Conservation (phyloP, 2,797 vertebrate species). For the Acipenser ruthenus region DNA sequence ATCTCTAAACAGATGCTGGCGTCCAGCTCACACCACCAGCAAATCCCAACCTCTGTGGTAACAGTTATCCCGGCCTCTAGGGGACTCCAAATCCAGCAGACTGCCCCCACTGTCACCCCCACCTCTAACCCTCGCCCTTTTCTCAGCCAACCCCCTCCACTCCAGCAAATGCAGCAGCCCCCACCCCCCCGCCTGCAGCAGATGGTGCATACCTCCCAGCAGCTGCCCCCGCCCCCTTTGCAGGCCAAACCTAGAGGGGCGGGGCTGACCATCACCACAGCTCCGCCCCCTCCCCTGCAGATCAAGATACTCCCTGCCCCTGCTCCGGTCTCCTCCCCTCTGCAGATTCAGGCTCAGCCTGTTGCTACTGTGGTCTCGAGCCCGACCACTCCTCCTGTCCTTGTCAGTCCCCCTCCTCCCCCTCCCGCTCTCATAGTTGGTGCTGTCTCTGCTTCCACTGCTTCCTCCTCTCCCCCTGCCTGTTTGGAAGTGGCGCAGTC, state of each 20-base stretch:
- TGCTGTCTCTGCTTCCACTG: constrained; percentile 18
- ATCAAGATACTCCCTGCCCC: constrained; percentile 63
- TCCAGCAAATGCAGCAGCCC: constrained; percentile 77
- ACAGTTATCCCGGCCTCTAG: constrained; percentile 67
- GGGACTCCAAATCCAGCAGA: constrained; percentile 51
- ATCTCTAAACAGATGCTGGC: constrained; percentile 69
- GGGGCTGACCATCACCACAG: constrained; percentile 35
- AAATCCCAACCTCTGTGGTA: constrained; percentile 62
- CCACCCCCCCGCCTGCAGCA: constrained; percentile 69
- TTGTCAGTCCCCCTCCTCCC: constrained; percentile 35
- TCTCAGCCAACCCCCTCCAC: constrained; percentile 69
- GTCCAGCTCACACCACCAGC: constrained; percentile 40
- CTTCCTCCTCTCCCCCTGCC: constrained; percentile 27
- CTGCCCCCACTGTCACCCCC: constrained; percentile 24
- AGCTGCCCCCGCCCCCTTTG: constrained; percentile 68
- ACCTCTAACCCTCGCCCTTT: constrained; percentile 44
- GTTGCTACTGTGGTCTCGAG: constrained; percentile 52
- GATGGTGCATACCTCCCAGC: constrained; percentile 56
- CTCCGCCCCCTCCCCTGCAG: constrained; percentile 69
- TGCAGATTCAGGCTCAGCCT: constrained; percentile 45
- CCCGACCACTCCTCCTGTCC: constrained; percentile 34
- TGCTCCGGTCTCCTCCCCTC: constrained; percentile 41
- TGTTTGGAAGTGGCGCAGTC: constrained; percentile 47
- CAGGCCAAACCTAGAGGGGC: constrained; percentile 66
- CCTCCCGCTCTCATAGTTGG: constrained; percentile 27